Base-by-base conservation (phyloP, 1,140 invertebrate species). In the Xylocopa sonorina region DNA sequence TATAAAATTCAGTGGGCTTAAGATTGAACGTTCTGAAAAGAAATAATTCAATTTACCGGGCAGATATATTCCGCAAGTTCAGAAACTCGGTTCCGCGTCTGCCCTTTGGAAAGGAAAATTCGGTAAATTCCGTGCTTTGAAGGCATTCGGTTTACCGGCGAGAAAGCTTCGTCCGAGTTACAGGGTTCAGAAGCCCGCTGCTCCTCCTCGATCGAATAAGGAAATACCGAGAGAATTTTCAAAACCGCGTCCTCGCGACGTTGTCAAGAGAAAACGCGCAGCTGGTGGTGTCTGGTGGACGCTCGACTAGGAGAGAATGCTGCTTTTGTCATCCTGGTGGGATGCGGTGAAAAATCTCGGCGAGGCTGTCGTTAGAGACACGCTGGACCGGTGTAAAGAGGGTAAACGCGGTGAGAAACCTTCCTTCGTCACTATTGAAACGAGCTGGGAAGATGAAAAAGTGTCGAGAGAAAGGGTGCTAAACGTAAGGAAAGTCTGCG, bases 81-180 rank as follows among this genome's bases (percentile, higher is more conserved):
- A 34, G 3, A 58, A 58, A 58, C 18, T 34, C 29, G 16, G 10
- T 16, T 34, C 3, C 18, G 21, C 9, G 18, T 58, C 32, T 64
- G 24, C 29, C 62, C 14, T 64, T 64, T 43, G 41, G 16, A 12
- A 64, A 24, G 62, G 24, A 46, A 46, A 64, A 64, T 64, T 64
- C 24, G 41, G 21, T 29, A 27, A 29, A 64, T 64, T 27, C 24
- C 2, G 27, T 5, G 24, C 62, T 64, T 64, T 29, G 24, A 64
- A 18, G 24, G 41, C 38, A 9, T 50, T 14, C 43, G 43, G 43
- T 48, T 66, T 48, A 14, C 41, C 43, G 12, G 29, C 48, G 27
- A 21, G 51, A 68, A 34, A 50, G 46, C 46, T 24, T 14, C 21
- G 7, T n/a, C 38, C 27, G 6, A 6, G n/a, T 24, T 24, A 43